Base-by-base conservation (phyloP, 2,888 invertebrate species). In the Limnephilus marmoratus region DNA sequence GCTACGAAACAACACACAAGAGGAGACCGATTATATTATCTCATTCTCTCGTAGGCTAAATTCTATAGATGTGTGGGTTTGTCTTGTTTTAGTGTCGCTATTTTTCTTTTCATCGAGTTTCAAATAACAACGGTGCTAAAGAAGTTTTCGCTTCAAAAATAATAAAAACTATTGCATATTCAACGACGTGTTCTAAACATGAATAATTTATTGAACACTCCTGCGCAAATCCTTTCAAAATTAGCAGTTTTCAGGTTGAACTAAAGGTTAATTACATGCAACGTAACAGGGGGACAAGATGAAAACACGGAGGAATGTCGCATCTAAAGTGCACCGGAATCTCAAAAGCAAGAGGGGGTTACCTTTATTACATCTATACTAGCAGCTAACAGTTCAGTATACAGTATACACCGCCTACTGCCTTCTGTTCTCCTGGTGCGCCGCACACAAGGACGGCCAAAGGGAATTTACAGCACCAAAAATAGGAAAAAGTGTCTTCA, bases 231-330 rank as follows among this genome's bases (percentile, higher is more conserved):
- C 37, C 90, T 90, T 81, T 81, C 18, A 90, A 90, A 31, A 90
- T 41, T n/a, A 37, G 81, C 90, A 81, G 90, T 81, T 81, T 31
- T 29, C 68, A 80, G 90, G 81, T 41, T n/a, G 31, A 45, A 37
- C 45, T 90, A 81, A 90, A 90, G 82, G 90, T 90, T 90, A 90
- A 90, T 90, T 90, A 29, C 81, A 90, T 45, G 81, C 82, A 15
- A 37, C 81, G n/a, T 68, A 68, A 68, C 31, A 41, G 41, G 31
- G 41, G 45, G 82, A 90, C 81, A 81, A 90, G 90, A 90, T 90
- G 81, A 82, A 90, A 81, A 90, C 29, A 41, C 49, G 81, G 29
- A 41, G 82, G 49, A 90, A 90, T 81, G 82, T 90, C 81, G 90
- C 90, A 82, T 81, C 80, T 81, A 81, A 83, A 90, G 90, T 81